Conservation (phyloP, 2,113 vertebrate species). For the Tonatia bakeri region DNA sequence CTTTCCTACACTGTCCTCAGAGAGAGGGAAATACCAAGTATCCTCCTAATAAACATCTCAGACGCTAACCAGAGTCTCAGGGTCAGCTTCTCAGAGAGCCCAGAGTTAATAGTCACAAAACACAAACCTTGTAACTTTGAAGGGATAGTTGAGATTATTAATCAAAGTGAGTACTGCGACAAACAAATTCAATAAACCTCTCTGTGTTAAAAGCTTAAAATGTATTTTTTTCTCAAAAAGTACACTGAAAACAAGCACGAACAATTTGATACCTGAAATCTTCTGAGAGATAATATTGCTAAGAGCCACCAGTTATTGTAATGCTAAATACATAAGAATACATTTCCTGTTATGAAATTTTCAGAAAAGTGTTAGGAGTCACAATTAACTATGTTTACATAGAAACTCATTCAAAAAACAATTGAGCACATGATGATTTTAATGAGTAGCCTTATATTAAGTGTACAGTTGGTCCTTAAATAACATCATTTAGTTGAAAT, state of each 20-base stretch:
- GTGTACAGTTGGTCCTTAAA: neutral
- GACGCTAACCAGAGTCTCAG: neutral
- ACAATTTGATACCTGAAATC: neutral
- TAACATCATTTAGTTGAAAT: neutral
- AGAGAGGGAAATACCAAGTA: neutral
- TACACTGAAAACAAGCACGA: neutral
- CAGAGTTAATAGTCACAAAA: neutral
- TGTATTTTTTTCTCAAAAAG: neutral
- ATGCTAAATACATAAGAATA: neutral
- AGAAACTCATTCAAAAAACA: neutral
- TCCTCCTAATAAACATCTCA: neutral
- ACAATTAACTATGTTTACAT: neutral
- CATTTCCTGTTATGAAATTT: neutral
- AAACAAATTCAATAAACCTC: neutral
- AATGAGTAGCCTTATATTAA: neutral
- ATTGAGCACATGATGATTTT: neutral
- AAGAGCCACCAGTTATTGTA: neutral
- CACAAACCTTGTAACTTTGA: neutral
- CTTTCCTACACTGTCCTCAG: neutral
- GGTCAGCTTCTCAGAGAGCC: neutral
- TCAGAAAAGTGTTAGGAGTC: neutral
- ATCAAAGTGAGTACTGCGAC: neutral
- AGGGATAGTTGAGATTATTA: neutral
- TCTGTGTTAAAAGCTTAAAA: neutral
- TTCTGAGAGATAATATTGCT: neutral